Conservation (phyloP, 2,113 vertebrate genomes). For the Oncorhynchus gorbuscha region DNA sequence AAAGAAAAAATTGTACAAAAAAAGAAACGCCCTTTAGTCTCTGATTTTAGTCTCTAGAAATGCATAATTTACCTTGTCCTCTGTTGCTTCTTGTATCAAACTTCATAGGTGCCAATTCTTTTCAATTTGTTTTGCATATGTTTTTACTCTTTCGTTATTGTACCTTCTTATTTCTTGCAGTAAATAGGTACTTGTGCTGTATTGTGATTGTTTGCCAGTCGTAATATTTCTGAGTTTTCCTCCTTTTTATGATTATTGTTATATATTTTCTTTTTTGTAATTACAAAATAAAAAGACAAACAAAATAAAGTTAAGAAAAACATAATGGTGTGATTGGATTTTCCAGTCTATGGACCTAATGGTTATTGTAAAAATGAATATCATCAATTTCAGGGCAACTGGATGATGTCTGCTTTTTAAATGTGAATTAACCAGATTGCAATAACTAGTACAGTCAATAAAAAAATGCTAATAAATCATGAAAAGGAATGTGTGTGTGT, state of each 20-base stretch:
- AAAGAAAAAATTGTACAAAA: constrained; percentile 43
- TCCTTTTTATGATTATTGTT: constrained; percentile 92
- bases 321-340: constrained; percentile 84
- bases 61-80: constrained; percentile 84
- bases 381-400: constrained; percentile 95
- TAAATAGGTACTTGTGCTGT: constrained; percentile 93
- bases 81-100: constrained; percentile 92
- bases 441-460: constrained; percentile 90
- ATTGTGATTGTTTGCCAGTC: constrained; percentile 98
- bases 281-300: constrained; percentile 83
- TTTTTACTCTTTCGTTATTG: constrained; percentile 69
- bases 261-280: constrained; percentile 84
- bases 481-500: constrained; percentile 79
- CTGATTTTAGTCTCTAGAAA: constrained; percentile 84
- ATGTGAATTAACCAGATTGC: constrained; percentile 98
- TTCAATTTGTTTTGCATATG: constrained; percentile 46
- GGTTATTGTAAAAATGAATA: constrained; percentile 96
- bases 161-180: constrained; percentile 76
- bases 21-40: constrained; percentile 76
- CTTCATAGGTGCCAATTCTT: constrained; percentile 83
- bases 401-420: constrained; percentile 97
- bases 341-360: constrained; percentile 94
- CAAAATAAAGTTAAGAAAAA: constrained; percentile 74
- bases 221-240: constrained; percentile 78
- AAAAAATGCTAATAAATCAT: constrained; percentile 75